Conservation (phyloP, 1,140 invertebrate genomes). For the Brachionus asplanchnoidis region DNA sequence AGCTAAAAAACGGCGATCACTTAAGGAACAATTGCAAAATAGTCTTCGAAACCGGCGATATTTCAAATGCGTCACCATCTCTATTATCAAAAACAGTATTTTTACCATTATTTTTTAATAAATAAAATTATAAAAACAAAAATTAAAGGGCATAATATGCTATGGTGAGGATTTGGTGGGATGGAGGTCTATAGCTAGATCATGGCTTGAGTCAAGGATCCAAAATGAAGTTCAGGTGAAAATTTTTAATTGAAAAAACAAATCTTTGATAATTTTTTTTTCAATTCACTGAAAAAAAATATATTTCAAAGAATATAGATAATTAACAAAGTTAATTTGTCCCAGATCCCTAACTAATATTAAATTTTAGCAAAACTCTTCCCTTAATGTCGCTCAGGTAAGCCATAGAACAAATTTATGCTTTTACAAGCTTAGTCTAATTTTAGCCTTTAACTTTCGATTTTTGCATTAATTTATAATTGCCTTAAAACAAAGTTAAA, state of each 20-base stretch:
- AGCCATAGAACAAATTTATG: background rate
- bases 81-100: slow-evolving; percentile 52
- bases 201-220: slow-evolving; percentile 53
- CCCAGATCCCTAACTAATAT: background rate
- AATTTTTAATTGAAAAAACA: background rate
- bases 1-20: slow-evolving; percentile 55
- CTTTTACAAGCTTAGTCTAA: background rate
- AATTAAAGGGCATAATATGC: slow-evolving; percentile 50
- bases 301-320: background rate
- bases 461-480: background rate
- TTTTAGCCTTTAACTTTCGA: background rate
- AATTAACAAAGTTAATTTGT: background rate
- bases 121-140: background rate
- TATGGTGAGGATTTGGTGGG: slow-evolving; percentile 54
- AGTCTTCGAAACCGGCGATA: slow-evolving; percentile 54
- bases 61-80: slow-evolving; percentile 51
- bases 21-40: slow-evolving; percentile 54
- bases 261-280: background rate
- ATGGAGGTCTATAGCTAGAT: slow-evolving; percentile 55
- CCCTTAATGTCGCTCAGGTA: background rate
- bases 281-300: background rate
- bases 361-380: slow-evolving; percentile 15
- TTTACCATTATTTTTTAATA: background rate
- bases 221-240: slow-evolving; percentile 55
- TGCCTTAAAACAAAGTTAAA: background rate